Base-by-base conservation (phyloP, 2,113 vertebrate genomes). In the Macquaria ambigua region DNA sequence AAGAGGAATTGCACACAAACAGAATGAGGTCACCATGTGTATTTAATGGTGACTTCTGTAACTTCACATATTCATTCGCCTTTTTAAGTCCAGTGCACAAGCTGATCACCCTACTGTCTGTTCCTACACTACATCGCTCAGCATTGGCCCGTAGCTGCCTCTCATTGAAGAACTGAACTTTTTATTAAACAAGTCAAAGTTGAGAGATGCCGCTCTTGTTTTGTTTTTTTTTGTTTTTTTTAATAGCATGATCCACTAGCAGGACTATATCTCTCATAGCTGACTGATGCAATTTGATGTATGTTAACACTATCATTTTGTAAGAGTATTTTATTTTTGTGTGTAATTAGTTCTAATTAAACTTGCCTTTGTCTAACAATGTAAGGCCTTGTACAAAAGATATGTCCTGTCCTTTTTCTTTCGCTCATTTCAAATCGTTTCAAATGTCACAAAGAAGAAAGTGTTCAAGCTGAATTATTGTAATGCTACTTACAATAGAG, bases 321-420 rank as follows among this genome's bases (percentile, higher is more conserved):
- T 94, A 95, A 95, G 95, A 95, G 95, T 95, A 94, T 95, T 95
- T 96, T 95, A 96, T 96, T 95, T 96, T 95, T 95, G 93, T 96
- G 95, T 96, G 93, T 95, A 89, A 94, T 95, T 95, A 94, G 94
- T 93, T 95, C 90, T 93, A 93, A 95, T 95, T 95, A 96, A 96
- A 96, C 89, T 93, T 88, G 90, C 94, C 90, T 94, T 94, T 93
- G 94, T 95, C 95, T 95, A 94, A 94, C 92, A 93, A 92, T 89
- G 84, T 92, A 92, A 90, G 84, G 87, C 92, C 82, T 88, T 91
- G 83, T 90, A 86, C 68, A 87, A 76, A 34, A 81, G 14, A 61
- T 4, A 50, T 63, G 61, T 82, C 61, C 37, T 84, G 71, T 82
- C 61, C 53, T 78, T 55, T 66, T 62, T 50, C 69, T 88, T 31